Conservation (phyloP, 2,113 vertebrate species). For the Leptocoma aspasia region DNA sequence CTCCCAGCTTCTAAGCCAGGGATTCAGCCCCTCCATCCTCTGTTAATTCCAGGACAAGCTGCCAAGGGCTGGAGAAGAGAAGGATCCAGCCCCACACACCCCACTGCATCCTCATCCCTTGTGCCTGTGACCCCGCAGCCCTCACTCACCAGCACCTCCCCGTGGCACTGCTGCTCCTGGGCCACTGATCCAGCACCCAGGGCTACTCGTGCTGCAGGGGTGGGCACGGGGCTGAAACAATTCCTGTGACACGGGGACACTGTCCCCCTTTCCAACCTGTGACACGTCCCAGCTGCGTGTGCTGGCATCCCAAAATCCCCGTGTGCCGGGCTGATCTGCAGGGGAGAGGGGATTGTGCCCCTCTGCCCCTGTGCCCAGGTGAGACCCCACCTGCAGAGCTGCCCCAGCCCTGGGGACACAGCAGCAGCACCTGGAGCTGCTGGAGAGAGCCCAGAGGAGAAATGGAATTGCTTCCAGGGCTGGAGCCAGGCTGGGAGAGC, state of each 20-base stretch:
- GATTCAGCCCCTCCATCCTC: background rate
- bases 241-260: background rate
- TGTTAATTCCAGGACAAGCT: background rate
- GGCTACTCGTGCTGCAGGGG: background rate
- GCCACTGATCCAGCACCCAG: background rate
- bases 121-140: accelerated
- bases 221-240: background rate
- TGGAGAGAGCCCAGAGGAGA: background rate
- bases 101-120: background rate
- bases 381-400: background rate
- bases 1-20: background rate
- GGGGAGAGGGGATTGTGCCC: accelerated
- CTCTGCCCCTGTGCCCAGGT: background rate
- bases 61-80: background rate
- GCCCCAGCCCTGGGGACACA: background rate
- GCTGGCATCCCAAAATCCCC: background rate
- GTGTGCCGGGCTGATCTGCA: background rate
- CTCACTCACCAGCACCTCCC: background rate
- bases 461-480: background rate
- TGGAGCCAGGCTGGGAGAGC: background rate
- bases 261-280: background rate
- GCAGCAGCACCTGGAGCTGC: background rate
- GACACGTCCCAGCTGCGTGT: background rate
- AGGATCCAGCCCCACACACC: accelerated
- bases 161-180: accelerated